Percentiles rank a stretch among this genome's conserved stretches.
phyloP scores from a whole-genome alignment of 2,113 vertebrate genomes.

The Trinectes maculatus region DNA sequence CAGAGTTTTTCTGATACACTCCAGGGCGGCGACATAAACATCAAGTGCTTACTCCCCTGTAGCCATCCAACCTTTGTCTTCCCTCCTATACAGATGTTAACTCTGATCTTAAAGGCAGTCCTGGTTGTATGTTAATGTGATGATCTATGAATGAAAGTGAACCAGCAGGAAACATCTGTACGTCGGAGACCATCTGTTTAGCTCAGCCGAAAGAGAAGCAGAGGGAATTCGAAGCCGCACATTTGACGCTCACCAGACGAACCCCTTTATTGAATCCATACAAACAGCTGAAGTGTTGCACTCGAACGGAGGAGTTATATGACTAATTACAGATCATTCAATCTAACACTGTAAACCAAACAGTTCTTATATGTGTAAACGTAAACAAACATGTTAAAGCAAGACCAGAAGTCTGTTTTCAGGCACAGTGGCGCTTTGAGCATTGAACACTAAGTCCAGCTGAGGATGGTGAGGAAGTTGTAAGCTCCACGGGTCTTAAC shows the following conservation, averaged over 20 bases:
- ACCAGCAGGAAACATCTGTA: neutral
- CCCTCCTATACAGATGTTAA: slow-evolving; percentile 28
- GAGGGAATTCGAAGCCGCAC: no score
- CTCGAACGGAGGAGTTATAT: no score
- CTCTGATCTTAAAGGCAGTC: slow-evolving; percentile 14
- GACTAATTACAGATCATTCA: no score
- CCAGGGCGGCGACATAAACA: slow-evolving; percentile 29
- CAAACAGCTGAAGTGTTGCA: no score
- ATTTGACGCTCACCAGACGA: no score
- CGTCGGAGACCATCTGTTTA: neutral
- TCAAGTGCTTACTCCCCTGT: slow-evolving; percentile 23
- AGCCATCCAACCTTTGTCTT: slow-evolving; percentile 40
- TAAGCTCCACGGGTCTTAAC: neutral
- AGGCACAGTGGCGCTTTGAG: neutral
- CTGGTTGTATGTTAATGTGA: slow-evolving; percentile 15
- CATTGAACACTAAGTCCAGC: neutral
- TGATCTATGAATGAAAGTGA: slow-evolving; percentile 24
- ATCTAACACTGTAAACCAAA: neutral
- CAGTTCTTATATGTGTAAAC: neutral
- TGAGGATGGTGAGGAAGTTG: neutral
- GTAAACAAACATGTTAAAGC: neutral
- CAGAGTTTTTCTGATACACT: slow-evolving; percentile 45
- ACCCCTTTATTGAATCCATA: no score
- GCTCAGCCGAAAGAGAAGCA: neutral
- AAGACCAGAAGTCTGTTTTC: no score